Base-by-base conservation (phyloP, 2,888 invertebrate genomes). In the Chalcis sispes region DNA sequence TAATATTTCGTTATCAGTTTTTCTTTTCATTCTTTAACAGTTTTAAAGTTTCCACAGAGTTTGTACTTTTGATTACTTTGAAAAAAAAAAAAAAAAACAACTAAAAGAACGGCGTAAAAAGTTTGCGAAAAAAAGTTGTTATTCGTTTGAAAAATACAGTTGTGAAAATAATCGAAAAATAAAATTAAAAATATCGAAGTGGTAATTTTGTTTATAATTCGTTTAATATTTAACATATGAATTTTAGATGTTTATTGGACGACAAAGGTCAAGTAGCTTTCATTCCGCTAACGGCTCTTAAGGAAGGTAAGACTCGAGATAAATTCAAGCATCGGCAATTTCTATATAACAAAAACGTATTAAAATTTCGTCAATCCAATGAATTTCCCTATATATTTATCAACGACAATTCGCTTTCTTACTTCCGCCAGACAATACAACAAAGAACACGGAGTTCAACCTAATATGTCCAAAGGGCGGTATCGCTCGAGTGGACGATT, bases 381-480 rank as follows among this genome's bases (percentile, higher is more conserved):
- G 15, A 25, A 13, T 46, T 40, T 20, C 32, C 15, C 8, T 15
- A 29, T 50, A 48, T 18, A 29, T 54, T 48, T 7, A 62, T 52
- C 1, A 10, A 10, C 1, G 7, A 27, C 25, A 8, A 4, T 27
- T 54, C 0, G 13, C 10, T n/a, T 1, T 10, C 18, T 27, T 5
- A 10, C 13, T 56, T 7, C 0, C 29, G 54, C 58, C n/a, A 79
- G 73, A 73, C 58, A 79, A 79, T 7, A 25, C 79, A 52, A 84
- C 90, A 20, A 88, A 89, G 72, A 87, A 88, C 0, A 86, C 90
- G 0, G 91, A 93, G 81, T 92, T 91, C 81, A 91, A 91, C 80
- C 89, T 94, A 0, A 89, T 94, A 0, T 94, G 94, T 83, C 90
- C 92, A 0, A 90, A 91, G 82, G 93, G 92, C 7, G 92, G 91